phyloP scores from a whole-genome alignment of 2,797 vertebrate genomes.

The Mormyrops attenuatus region DNA sequence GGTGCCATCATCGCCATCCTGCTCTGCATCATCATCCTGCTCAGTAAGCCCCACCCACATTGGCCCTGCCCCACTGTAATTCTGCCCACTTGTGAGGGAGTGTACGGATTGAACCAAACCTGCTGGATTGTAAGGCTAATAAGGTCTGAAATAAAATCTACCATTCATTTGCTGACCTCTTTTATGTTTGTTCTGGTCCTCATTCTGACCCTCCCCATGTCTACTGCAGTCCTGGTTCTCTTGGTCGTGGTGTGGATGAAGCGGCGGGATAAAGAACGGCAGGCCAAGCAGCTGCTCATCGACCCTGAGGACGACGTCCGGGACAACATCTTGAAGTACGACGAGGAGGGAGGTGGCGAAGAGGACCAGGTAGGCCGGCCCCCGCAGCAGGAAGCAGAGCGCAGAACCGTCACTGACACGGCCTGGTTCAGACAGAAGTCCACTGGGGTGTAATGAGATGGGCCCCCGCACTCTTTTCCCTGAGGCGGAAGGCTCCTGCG shows the following conservation, averaged over 20 bases:
- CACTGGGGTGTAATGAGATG: background rate
- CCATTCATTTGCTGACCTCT: background rate
- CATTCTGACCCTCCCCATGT: background rate
- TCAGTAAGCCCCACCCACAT: constrained; percentile 73
- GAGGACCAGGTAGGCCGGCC: constrained; percentile 82
- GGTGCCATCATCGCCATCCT: constrained; percentile 94
- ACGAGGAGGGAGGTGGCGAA: constrained; percentile 98
- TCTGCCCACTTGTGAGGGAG: background rate
- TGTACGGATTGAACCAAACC: background rate
- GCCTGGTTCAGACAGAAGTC: background rate
- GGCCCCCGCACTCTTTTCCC: background rate
- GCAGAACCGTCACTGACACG: background rate
- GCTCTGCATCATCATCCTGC: constrained; percentile 93
- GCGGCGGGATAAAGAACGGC: constrained; percentile 87
- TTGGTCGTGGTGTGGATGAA: constrained; percentile 98
- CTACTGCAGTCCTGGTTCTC: constrained; percentile 76
- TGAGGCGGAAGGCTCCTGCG: background rate
- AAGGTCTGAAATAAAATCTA: background rate
- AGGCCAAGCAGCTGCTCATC: constrained; percentile 92
- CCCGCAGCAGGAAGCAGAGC: background rate
- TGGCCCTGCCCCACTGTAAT: constrained; percentile 12
- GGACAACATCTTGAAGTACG: constrained; percentile 96
- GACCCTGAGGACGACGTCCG: constrained; percentile 94
- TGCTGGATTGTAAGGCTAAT: background rate
- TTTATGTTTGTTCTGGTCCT: background rate